A percentile compares a stretch with the other conserved stretches of the same genome.
These are phyloP conservation scores for Fistularia tabacaria DNA, from an alignment of 2,797 vertebrate species.

Conservation along the genomic window DNA sequence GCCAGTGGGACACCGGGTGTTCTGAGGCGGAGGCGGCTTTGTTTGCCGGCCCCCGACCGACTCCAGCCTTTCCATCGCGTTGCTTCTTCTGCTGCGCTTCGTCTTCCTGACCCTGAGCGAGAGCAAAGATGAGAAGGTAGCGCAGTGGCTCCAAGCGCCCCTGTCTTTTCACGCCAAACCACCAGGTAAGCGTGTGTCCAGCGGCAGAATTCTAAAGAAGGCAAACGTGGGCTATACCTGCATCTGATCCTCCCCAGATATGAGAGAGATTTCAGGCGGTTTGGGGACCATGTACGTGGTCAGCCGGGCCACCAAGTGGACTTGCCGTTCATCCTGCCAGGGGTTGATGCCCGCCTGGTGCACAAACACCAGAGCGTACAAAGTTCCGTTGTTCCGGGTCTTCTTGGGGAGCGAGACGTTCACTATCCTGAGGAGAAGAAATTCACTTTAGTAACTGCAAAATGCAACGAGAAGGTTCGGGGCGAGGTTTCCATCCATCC, in stretches of 20 bases:
- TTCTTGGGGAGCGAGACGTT: slow-evolving; percentile 96
- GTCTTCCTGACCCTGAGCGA: slow-evolving; percentile 39
- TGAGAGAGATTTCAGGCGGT: slow-evolving; percentile 89
- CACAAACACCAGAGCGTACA: slow-evolving; percentile 91
- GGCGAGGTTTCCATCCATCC: too few relatives aligned
- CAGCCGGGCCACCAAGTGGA: slow-evolving; percentile 89
- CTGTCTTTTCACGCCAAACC: too few relatives aligned
- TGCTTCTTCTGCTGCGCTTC: slow-evolving; percentile 36
- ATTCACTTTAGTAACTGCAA: too few relatives aligned
- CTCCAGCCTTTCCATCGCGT: slow-evolving; percentile 10
- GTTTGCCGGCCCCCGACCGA: background rate
- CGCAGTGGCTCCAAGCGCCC: too few relatives aligned
- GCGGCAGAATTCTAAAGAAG: too few relatives aligned
- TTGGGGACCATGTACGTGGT: slow-evolving; percentile 95
- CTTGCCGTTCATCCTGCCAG: slow-evolving; percentile 90
- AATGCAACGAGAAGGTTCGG: background rate
- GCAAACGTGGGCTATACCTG: slow-evolving; percentile 64
- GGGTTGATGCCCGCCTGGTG: slow-evolving; percentile 87
- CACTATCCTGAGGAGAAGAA: slow-evolving; percentile 75
- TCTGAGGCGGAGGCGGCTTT: slow-evolving; percentile 41
- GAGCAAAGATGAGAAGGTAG: background rate
- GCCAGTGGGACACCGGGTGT: slow-evolving; percentile 89
- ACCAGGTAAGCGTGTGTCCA: too few relatives aligned
- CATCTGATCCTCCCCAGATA: slow-evolving; percentile 80
- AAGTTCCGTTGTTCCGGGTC: slow-evolving; percentile 91